A percentile compares a stretch with the other conserved stretches of the same genome.
These are phyloP conservation scores for Neolamprologus tretocephalus DNA, from an alignment of 2,113 vertebrate genomes.

Conservation along the genomic window DNA sequence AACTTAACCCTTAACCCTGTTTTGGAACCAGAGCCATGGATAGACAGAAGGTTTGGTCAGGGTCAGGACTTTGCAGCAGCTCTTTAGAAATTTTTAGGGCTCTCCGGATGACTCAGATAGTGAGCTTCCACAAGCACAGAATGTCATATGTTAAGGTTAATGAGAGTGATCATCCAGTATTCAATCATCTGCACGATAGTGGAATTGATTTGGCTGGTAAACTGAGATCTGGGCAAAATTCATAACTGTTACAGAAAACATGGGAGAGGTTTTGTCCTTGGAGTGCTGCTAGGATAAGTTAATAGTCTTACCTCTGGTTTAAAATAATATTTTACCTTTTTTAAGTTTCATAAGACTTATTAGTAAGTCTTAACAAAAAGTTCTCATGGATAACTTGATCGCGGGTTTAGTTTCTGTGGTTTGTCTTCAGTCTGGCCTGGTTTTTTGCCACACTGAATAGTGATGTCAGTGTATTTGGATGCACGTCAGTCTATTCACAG, in stretches of 20 bases:
- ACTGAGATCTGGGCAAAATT: neutral
- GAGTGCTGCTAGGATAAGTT: neutral
- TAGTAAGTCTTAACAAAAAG: fast-evolving
- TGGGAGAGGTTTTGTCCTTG: neutral
- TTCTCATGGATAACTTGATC: fast-evolving
- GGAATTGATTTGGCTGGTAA: neutral
- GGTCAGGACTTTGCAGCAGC: neutral
- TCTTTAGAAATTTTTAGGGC: neutral
- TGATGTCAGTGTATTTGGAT: neutral
- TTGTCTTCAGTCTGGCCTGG: neutral
- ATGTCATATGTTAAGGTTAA: neutral
- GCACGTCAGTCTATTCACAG: neutral
- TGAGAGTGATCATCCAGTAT: neutral
- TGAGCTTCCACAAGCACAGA: neutral
- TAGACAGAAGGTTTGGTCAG: neutral
- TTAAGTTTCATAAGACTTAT: neutral
- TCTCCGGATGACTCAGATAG: neutral
- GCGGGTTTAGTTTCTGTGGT: neutral
- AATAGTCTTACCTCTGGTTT: neutral
- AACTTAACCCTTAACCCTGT: neutral
- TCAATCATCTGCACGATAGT: neutral
- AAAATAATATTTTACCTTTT: neutral
- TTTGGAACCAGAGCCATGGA: slow-evolving; percentile 39
- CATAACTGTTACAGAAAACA: fast-evolving
- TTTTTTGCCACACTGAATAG: neutral